Base-by-base conservation (phyloP, 2,888 invertebrate genomes). In the Agapetus fuscipes region DNA sequence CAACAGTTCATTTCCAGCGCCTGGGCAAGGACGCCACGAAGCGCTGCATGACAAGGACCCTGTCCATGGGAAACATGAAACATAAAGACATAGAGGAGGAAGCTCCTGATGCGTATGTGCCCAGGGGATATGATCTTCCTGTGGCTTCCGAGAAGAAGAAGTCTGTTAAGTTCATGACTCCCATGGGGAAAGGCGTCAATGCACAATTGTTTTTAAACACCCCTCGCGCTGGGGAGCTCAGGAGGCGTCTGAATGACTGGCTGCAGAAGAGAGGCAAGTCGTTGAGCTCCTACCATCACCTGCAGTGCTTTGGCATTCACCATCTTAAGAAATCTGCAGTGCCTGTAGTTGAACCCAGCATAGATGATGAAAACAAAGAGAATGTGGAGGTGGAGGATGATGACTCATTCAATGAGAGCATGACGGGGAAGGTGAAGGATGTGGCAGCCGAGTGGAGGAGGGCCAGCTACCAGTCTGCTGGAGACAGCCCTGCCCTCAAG, bases 281-380 rank as follows among this genome's bases (percentile, higher is more conserved):
- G 0, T 31, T 70, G 1, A 58, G 64, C 30, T 59, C 64, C 0
- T 74, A 63, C 49, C 68, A 67, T 10, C 72, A 74, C 51, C 54
- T 75, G 20, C 71, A 71, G 51, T 74, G 72, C 49, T 75, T 74
- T 24, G 71, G 67, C 2, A 48, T 69, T 34, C 43, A 43, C 17
- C 15, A 33, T 4, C n/a, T 33, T 3, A 25, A 34, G 13, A n/a
- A n/a, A n/a, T n/a, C n/a, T n/a, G 15, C 11, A 15, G 10, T 15
- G 15, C 13, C n/a, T n/a, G n/a, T n/a, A 6, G 5, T 20, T 9
- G 20, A 20, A 6, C 20, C 55, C 4, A 34, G 49, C 2, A 55
- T 55, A 37, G 60, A 64, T 15, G 68, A 70, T 33, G 70, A 71
- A 35, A 61, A 74, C 50, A 73, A 72, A 49, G 73, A 72, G 43